Base-by-base conservation (phyloP, 2,888 invertebrate genomes). In the Aelia acuminata region DNA sequence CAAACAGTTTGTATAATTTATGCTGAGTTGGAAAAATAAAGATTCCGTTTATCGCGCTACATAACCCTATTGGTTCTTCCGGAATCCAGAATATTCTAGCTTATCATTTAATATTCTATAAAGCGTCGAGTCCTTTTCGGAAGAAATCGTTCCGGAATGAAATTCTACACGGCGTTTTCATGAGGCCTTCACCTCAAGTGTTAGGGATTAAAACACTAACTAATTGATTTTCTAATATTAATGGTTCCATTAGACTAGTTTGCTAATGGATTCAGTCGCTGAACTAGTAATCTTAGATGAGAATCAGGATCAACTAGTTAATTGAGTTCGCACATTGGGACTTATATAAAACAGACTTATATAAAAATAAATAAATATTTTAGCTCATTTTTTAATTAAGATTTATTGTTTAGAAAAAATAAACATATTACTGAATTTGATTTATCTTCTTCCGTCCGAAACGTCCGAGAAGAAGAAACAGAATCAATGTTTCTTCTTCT, bases 191-290 rank as follows among this genome's bases (percentile, higher is more conserved):
- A 18, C 35, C 31, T 18, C 63, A 0, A 35, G 8, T 3, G 5
- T 4, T 31, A 20, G 4, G 13, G 31, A 35, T 31, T 35, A 70
- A 35, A 70, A 31, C 26, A 57, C 8, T 53, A 8, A 53, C 1
- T 31, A 57, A 70, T 70, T 35, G 63, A 70, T 70, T 70, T 70
- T 70, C 35, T 70, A 70, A 70, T 70, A 70, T 70, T 70, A 70
- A 70, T 70, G 63, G 18, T 35, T 70, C 63, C 31, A 70, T 35
- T 70, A 70, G 57, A 57, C 57, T 26, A 11, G 18, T 35, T 70
- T 35, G 63, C 63, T 70, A 35, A 63, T 63, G 63, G 15, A 63
- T 70, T 70, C 35, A 18, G 63, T 7, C 35, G 31, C 18, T 1
- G 57, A 31, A 31, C 63, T 70, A 70, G 63, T 70, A 70, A 70